Base-by-base conservation (phyloP, 2,113 vertebrate genomes). In the Alectura lathami region DNA sequence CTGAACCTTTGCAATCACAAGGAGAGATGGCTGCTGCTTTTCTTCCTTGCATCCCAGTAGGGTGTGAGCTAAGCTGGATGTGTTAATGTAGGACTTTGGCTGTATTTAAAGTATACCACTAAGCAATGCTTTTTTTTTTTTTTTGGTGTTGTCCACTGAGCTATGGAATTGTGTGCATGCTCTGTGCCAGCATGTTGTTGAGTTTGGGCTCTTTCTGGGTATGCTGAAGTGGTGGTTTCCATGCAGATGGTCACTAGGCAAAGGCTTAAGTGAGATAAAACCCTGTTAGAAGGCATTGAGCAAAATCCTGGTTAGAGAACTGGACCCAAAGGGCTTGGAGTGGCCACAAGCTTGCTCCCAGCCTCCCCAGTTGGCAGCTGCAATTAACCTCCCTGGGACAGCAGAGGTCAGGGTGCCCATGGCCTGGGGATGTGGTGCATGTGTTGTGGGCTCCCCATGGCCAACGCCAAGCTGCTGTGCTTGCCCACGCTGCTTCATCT, bases 351-450 rank as follows among this genome's bases (percentile, higher is more conserved):
- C 23, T 47, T 43, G 15, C 17, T 83, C 54, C 11, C 13, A 72
- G 66, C 76, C 54, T 70, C 74, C 47, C 73, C 47, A 29, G 0
- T 6, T 63, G 84, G 73, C 26, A 87, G 47, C 13, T 81, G 53
- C 29, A 30, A 34, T 40, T 30, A 6, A 75, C 24, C 67, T 38
- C 12, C 32, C 24, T 5, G 11, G 73, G 50, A 9, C 8, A 21
- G 53, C 2, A 7, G 47, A 68, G 32, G 3, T 11, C 63, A 17
- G 43, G 43, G 27, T 75, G 38, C 79, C 69, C 47, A 38, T 51
- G 59, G 72, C 86, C n/a, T 30, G 14, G 50, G 40, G 53, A 36
- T 48, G 82, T 48, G 56, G n/a, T 87, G 95, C 91, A 93, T 95
- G 94, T 24, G 69, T 40, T 0, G 3, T 7, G 10, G 69, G 34